A percentile compares a stretch with the other conserved stretches of the same genome.
Conservation (phyloP, 2,797 vertebrate species). For the Anas capensis region DNA sequence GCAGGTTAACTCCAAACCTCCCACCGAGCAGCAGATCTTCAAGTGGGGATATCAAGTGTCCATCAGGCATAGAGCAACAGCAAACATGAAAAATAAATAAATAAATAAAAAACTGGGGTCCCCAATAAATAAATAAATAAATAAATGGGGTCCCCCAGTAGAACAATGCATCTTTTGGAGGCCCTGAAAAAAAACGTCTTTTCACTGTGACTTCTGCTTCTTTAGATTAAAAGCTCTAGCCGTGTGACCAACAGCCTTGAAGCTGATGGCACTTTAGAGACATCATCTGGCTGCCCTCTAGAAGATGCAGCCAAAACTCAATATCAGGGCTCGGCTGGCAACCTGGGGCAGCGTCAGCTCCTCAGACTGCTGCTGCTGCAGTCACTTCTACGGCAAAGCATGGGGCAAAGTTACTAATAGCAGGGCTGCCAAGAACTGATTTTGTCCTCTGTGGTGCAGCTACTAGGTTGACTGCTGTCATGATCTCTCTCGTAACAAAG, state of each 20-base stretch:
- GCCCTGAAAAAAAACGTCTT: not conserved
- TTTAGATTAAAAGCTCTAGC: not conserved
- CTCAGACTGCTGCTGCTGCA: not conserved
- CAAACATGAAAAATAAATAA: not conserved
- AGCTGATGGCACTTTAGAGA: not conserved
- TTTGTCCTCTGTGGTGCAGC: not conserved
- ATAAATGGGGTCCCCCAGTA: accelerated
- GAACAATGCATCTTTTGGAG: not conserved
- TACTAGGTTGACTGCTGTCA: not conserved
- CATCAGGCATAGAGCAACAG: not conserved
- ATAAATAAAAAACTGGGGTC: no score
- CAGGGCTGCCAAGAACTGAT: not conserved
- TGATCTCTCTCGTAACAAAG: not conserved
- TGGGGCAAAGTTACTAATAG: not conserved
- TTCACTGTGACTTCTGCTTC: not conserved
- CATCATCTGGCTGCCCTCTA: not conserved
- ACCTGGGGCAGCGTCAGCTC: not conserved
- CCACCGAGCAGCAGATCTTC: accelerated
- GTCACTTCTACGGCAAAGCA: not conserved
- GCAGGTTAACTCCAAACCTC: not conserved
- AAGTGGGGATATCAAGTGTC: not conserved
- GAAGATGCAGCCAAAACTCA: not conserved
- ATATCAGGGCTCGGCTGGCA: not conserved
- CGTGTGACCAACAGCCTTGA: not conserved
- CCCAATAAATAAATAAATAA: no score